phyloP scores from a whole-genome alignment of 2,113 vertebrate species.

The Pollimyrus isidori region DNA sequence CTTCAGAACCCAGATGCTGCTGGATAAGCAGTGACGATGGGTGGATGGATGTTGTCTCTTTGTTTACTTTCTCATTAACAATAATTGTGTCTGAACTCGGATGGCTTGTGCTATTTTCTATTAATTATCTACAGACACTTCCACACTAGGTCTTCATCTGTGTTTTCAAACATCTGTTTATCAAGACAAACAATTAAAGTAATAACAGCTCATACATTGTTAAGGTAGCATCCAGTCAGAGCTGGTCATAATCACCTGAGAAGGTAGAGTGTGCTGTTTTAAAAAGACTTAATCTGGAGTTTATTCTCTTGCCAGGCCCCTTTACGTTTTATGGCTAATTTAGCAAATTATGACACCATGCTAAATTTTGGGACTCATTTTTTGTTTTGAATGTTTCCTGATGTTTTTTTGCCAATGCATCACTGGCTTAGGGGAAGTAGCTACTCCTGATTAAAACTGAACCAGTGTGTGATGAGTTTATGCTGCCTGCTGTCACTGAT shows the following conservation, averaged over 20 bases:
- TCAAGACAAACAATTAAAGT: background rate
- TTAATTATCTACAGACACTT: background rate
- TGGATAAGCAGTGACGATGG: background rate
- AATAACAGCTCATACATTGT: background rate
- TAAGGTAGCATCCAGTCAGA: background rate
- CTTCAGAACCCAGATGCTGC: background rate
- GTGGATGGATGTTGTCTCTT: background rate
- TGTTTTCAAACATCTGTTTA: background rate
- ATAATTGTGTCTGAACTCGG: background rate
- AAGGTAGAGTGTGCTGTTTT: background rate
- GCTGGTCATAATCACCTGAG: background rate
- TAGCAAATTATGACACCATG: background rate
- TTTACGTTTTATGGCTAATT: background rate
- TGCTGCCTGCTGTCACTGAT: background rate
- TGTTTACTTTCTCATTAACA: background rate
- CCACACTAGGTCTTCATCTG: background rate
- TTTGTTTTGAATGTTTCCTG: background rate
- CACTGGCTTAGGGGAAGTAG: background rate
- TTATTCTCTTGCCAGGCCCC: background rate
- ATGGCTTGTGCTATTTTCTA: background rate
- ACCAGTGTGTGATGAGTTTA: background rate
- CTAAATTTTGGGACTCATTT: background rate
- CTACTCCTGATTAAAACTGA: background rate
- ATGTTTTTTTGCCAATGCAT: background rate
- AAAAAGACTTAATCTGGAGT: background rate